phyloP scores from a whole-genome alignment of 2,113 vertebrate genomes.

The Otolemur garnettii region DNA sequence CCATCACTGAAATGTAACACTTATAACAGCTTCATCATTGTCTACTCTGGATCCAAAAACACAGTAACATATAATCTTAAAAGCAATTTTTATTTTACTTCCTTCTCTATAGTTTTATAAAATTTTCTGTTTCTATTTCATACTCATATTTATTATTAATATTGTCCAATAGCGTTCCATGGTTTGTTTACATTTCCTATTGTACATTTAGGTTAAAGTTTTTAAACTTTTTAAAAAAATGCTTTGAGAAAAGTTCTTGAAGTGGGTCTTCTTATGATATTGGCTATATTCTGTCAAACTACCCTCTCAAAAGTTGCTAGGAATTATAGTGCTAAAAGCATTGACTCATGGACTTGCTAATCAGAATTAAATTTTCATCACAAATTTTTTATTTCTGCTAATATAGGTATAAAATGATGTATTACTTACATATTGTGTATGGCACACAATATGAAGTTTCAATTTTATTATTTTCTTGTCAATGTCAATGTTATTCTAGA shows the following conservation, averaged over 20 bases:
- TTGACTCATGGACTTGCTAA: not conserved
- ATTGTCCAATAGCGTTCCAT: not conserved
- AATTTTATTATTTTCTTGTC: slow-evolving; percentile 35
- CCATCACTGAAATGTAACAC: not conserved
- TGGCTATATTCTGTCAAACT: not conserved
- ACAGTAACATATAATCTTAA: not conserved
- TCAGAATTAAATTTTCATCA: not conserved
- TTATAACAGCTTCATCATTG: not conserved
- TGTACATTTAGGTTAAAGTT: not conserved
- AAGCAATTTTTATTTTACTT: not conserved
- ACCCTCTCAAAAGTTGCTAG: not conserved
- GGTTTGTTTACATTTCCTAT: not conserved
- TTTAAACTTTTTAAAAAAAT: slow-evolving; percentile 19
- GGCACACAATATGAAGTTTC: not conserved
- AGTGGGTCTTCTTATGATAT: not conserved
- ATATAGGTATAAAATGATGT: not conserved
- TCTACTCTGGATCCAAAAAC: not conserved
- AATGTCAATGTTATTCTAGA: slow-evolving; percentile 31
- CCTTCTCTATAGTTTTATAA: not conserved
- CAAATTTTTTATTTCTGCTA: slow-evolving; percentile 3
- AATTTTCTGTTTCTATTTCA: not conserved
- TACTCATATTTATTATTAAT: not conserved
- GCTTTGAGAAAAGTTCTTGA: not conserved
- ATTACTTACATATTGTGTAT: not conserved
- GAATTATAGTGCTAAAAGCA: not conserved